phyloP scores from a whole-genome alignment of 2,797 vertebrate genomes.

The Arctocebus calabarensis region DNA sequence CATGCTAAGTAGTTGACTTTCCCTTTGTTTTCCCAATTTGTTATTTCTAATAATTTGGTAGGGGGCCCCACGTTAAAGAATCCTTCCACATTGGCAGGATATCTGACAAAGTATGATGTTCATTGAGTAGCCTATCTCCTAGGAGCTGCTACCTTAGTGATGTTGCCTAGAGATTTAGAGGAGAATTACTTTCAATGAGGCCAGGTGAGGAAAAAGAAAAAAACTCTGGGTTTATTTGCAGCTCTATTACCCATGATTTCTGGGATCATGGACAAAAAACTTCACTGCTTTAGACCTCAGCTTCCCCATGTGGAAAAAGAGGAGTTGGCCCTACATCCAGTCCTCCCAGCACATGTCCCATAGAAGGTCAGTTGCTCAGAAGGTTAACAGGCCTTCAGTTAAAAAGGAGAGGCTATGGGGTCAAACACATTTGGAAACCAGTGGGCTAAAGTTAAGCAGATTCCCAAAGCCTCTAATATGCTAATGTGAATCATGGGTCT shows the following conservation, averaged over 20 bases:
- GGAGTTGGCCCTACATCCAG: background rate
- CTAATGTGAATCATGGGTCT: background rate
- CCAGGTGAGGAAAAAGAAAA: background rate
- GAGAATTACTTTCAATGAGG: background rate
- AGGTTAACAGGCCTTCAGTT: background rate
- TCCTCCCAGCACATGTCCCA: background rate
- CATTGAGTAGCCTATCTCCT: slow-evolving; percentile 9
- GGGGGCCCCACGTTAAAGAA: background rate
- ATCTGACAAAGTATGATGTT: slow-evolving; percentile 22
- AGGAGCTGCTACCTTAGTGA: slow-evolving; percentile 1
- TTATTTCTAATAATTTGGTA: slow-evolving; percentile 8
- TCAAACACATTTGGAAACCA: background rate
- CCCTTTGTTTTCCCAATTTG: slow-evolving; percentile 45
- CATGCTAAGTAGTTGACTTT: background rate
- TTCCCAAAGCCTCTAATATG: background rate
- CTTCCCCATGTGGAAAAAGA: slow-evolving; percentile 17
- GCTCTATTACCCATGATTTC: background rate
- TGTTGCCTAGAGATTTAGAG: background rate
- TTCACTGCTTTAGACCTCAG: background rate
- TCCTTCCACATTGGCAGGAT: background rate
- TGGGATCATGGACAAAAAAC: background rate
- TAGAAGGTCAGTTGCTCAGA: background rate
- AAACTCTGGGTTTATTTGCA: background rate
- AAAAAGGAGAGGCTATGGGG: background rate
- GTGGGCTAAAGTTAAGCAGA: background rate